These are phyloP conservation scores for Oxygymnocypris stewartii DNA, from an alignment of 2,113 vertebrate genomes.

Conservation along the genomic window DNA sequence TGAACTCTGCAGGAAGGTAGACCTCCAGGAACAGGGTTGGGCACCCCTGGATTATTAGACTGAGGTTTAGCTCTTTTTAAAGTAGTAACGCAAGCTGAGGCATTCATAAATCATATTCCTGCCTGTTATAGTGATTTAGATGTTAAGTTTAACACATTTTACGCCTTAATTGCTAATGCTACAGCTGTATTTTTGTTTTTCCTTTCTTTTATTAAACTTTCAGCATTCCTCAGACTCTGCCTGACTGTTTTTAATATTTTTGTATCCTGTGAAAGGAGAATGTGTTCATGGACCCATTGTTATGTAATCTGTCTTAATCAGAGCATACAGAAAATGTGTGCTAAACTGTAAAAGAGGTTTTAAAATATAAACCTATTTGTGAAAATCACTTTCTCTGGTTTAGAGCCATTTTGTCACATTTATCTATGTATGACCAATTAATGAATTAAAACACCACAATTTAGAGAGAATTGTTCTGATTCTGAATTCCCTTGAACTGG, in stretches of 20 bases:
- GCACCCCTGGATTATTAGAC: not conserved
- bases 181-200: not conserved
- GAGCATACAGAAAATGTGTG: no score
- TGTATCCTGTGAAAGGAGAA: not conserved
- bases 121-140: not conserved
- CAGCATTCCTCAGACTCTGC: not conserved
- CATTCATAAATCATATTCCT: not conserved
- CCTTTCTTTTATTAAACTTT: slow-evolving; percentile 24
- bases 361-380: no score
- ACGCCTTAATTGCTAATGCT: not conserved
- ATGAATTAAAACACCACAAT: not conserved
- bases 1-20: no score
- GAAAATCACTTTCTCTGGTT: no score
- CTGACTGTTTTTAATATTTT: not conserved
- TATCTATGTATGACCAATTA: not conserved
- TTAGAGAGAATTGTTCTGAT: not conserved
- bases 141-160: not conserved
- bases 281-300: not conserved
- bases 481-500: no score
- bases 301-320: not conserved
- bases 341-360: no score
- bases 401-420: no score
- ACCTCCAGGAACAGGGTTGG: no score
- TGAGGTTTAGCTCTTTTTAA: slow-evolving; percentile 20
- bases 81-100: not conserved